A percentile compares a stretch with the other conserved stretches of the same genome.
Conservation (phyloP, 2,113 vertebrate genomes). For the Odocoileus hemionus region DNA sequence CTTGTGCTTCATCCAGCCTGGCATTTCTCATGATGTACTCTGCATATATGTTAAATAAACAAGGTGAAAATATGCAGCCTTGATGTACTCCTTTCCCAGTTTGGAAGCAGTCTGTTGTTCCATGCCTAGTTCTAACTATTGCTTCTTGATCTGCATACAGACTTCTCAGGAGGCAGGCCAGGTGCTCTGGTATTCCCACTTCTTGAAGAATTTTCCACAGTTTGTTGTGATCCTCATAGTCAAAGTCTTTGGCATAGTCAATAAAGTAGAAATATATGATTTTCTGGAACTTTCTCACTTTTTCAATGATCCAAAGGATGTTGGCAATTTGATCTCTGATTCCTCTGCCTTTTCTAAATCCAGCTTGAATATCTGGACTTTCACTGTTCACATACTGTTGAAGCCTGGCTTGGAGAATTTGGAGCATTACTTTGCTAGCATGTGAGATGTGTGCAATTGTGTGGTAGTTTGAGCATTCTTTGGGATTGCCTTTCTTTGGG, state of each 20-base stretch:
- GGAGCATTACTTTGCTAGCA: not conserved
- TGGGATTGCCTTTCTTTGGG: not conserved
- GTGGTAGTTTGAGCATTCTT: not conserved
- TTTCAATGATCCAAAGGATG: accelerated
- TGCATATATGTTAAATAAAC: not conserved
- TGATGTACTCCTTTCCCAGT: not conserved
- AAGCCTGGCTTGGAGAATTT: not conserved
- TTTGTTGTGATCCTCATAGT: not conserved
- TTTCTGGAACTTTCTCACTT: not conserved
- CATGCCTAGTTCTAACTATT: not conserved
- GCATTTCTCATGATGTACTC: not conserved
- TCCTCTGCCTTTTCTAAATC: not conserved
- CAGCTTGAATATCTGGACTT: not conserved
- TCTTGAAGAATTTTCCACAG: not conserved
- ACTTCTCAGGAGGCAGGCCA: not conserved
- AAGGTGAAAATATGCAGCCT: not conserved
- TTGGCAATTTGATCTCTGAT: not conserved
- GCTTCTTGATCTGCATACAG: not conserved
- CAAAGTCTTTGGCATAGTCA: not conserved
- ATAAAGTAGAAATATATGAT: not conserved
- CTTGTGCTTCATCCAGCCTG: not conserved
- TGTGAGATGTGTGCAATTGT: not conserved
- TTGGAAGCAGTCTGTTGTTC: not conserved
- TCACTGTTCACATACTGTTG: not conserved
- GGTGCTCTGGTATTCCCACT: not conserved